These are phyloP conservation scores for Sarcoramphus papa DNA, from an alignment of 2,797 vertebrate genomes.

Conservation along the genomic window DNA sequence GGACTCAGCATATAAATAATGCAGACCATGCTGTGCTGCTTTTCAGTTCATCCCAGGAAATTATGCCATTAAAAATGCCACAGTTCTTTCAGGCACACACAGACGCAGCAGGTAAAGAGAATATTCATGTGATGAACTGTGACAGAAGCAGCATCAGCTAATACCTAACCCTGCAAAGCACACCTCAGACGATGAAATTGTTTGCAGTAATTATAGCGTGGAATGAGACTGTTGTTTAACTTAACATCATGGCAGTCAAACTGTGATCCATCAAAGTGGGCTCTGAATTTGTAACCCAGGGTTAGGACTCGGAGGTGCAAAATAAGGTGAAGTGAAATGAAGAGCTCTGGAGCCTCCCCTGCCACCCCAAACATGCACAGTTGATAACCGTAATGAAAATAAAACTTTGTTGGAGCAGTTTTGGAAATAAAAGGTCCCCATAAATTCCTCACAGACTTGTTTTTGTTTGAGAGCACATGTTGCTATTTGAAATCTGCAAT, in stretches of 20 bases:
- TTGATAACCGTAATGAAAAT: background rate
- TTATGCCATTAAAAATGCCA: conserved; percentile 52
- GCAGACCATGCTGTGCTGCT: conserved; percentile 63
- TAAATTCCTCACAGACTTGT: background rate
- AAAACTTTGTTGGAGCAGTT: background rate
- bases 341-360: background rate
- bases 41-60: conserved; percentile 23
- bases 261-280: background rate
- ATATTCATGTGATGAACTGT: conserved; percentile 20
- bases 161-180: background rate
- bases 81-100: conserved; percentile 58
- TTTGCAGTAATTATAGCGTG: background rate
- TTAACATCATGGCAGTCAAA: background rate
- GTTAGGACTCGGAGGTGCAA: background rate
- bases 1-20: conserved; percentile 74
- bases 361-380: background rate
- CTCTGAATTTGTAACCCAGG: background rate
- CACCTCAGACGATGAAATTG: background rate
- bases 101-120: conserved; percentile 45
- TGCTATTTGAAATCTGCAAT: background rate
- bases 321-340: background rate
- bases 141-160: conserved; percentile 26
- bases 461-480: background rate
- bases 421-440: background rate
- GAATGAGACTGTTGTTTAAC: conserved; percentile 12